Percentiles rank a stretch among this genome's conserved stretches.
Evolutionary conservation across 2,113 vertebrate species (phyloP).

Genomic region (Saguinus imperator): DNA sequence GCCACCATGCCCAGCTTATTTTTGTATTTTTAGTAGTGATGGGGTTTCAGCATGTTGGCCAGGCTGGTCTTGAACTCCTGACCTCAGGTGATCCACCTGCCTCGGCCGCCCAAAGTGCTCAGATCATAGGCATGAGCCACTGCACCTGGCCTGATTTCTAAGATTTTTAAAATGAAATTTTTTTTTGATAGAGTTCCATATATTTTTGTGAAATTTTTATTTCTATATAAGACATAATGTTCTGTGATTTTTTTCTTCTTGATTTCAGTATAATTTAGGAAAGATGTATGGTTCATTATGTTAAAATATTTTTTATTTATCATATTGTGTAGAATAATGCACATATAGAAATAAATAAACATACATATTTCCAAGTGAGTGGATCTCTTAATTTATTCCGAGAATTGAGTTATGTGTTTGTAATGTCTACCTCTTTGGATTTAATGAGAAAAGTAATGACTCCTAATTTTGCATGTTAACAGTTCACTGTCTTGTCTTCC

Average conservation of each 20-base stretch:
- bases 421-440: background rate
- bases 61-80: too few species aligned
- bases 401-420: background rate
- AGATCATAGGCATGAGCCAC: too few species aligned
- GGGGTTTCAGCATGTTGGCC: too few species aligned
- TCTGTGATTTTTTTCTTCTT: background rate
- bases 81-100: too few species aligned
- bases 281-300: background rate
- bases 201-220: background rate
- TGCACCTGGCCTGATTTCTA: background rate
- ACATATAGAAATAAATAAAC: background rate
- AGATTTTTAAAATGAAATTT: background rate
- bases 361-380: background rate
- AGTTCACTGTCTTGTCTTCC: background rate
- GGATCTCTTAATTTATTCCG: background rate
- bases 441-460: constrained; percentile 2
- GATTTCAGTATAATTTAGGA: background rate
- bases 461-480: background rate
- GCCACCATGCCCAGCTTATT: too few species aligned
- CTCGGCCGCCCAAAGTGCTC: too few species aligned
- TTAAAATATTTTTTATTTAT: background rate
- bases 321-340: background rate
- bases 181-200: background rate
- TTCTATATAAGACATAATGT: background rate
- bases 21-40: too few species aligned